Evolutionary conservation across 2,797 vertebrate genomes (phyloP).

Genomic region (Lophotriccus pileatus): DNA sequence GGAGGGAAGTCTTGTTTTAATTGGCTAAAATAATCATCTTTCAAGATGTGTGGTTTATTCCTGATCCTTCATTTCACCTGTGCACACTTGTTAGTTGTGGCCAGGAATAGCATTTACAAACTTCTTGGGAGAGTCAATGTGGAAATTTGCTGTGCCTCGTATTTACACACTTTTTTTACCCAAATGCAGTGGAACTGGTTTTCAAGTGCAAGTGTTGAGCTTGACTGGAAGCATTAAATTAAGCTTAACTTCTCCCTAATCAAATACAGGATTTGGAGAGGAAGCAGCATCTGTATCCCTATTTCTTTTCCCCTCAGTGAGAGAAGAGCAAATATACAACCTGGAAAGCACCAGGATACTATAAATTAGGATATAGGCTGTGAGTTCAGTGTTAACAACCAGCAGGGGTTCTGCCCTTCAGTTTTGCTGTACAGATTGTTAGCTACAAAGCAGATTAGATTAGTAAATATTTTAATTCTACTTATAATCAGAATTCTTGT

Average conservation of each 20-base stretch:
- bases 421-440: background rate
- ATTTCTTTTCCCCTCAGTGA: background rate
- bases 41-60: background rate
- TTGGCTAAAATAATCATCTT: background rate
- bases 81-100: rapidly evolving
- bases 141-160: background rate
- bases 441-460: background rate
- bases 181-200: background rate
- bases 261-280: background rate
- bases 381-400: background rate
- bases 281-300: background rate
- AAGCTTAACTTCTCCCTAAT: background rate
- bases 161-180: background rate
- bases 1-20: background rate
- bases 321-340: background rate
- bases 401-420: background rate
- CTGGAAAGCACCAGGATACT: background rate
- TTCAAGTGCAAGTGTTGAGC: background rate
- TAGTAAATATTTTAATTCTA: background rate
- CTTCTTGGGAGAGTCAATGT: rapidly evolving
- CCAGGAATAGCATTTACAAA: background rate
- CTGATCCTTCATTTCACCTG: background rate
- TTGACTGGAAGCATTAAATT: background rate
- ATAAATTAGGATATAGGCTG: background rate
- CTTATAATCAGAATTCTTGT: background rate